These are phyloP conservation scores for Conchocele bisecta DNA, from an alignment of 2,888 invertebrate species.

Conservation along the genomic window DNA sequence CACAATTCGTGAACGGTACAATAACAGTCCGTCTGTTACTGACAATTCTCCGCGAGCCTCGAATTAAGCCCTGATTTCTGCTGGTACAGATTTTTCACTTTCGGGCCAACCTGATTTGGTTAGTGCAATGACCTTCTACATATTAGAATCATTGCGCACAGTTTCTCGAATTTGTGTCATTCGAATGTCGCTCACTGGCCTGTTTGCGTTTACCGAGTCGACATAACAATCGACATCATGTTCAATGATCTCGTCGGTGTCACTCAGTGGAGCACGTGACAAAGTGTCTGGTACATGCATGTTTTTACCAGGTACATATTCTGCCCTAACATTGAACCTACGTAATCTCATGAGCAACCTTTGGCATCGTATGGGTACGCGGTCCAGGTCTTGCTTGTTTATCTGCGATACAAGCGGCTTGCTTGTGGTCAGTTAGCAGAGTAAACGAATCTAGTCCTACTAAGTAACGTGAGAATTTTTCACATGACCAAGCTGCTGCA, in stretches of 20 bases:
- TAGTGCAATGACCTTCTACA: slow-evolving; percentile 12
- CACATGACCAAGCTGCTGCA: slow-evolving; percentile 55
- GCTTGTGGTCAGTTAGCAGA: slow-evolving; percentile 61
- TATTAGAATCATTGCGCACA: slow-evolving; percentile 9
- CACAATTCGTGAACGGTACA: slow-evolving; percentile 26
- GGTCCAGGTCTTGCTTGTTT: slow-evolving; percentile 46
- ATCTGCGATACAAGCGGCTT: slow-evolving; percentile 58
- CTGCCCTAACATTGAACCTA: slow-evolving; percentile 34
- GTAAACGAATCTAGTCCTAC: slow-evolving; percentile 46
- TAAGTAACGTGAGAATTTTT: slow-evolving; percentile 40
- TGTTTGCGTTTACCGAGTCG: background rate
- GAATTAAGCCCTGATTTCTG: slow-evolving; percentile 19
- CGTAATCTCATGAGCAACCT: slow-evolving; percentile 52
- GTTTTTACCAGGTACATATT: slow-evolving; percentile 46
- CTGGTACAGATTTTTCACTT: background rate
- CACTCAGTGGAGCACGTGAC: slow-evolving; percentile 30
- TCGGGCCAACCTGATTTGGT: slow-evolving; percentile 47
- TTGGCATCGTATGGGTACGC: slow-evolving; percentile 54
- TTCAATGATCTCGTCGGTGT: slow-evolving; percentile 1
- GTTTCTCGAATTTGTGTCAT: slow-evolving; percentile 16
- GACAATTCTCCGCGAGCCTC: slow-evolving; percentile 25
- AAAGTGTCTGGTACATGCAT: slow-evolving; percentile 55
- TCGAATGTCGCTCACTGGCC: slow-evolving; percentile 22
- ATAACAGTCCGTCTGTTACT: slow-evolving; percentile 27
- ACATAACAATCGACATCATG: slow-evolving; percentile 33